Evolutionary conservation across 1,140 invertebrate genomes (phyloP), one percentile per base, ranked within the genome.

Genomic region (Octopus sinensis): DNA sequence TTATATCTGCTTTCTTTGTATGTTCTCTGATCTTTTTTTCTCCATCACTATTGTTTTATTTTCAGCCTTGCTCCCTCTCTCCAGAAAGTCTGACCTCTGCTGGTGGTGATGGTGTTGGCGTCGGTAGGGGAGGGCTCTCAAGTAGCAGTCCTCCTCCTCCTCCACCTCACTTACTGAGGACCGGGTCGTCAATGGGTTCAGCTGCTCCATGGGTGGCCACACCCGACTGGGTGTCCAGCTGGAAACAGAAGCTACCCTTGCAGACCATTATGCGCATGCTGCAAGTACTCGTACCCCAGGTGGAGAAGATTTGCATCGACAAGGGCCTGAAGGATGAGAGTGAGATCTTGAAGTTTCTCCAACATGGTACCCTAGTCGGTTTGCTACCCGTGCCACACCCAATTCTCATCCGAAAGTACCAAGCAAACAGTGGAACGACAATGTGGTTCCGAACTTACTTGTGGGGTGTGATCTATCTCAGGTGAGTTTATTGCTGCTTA

Each of bases 291-390:
- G 98, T 99, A 76, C 98, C 98, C 77, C 98, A 99, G 92, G 98
- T 99, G 10, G 98, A 99, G 92, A 99, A 99, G 92, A 99, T 99
- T 86, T 99, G 98, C 91, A 99, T 99, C 88, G 98, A 99, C 90
- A 99, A 99, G 89, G 97, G 97, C n/a, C 91, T 99, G 83, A 99
- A 98, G 6, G 98, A 99, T 92, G 98, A 99, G 92, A 98, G 96
- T 91, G 98, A 99, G 92, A 99, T 99, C 90, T 92, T 99, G 12
- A 98, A 98, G 89, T 99, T 99, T 92, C 92, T 99, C 17, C 98
- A 99, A 92, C 97, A 99, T 91, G 98, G 98, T 79, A 99, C 98
- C 1, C 92, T 99, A 79, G 98, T 99, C 10, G 98, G 98, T 5
- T 92, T 99, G 51, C 91, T 99, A 77, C 98, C 98, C 3, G 98